Evolutionary conservation across 2,797 vertebrate genomes (phyloP).

Genomic region (Takifugu ocellatus): DNA sequence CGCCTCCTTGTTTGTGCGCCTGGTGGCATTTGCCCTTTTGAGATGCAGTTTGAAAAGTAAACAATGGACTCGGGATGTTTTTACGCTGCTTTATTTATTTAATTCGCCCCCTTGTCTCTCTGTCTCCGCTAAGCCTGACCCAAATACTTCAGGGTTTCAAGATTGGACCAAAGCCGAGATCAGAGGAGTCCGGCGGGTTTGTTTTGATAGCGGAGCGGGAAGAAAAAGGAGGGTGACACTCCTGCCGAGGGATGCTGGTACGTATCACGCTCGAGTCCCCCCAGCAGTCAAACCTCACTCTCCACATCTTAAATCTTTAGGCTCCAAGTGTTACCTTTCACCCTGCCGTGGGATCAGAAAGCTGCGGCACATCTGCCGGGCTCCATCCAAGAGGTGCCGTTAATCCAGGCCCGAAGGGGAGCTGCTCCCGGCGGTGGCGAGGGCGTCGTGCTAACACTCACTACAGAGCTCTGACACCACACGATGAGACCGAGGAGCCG

Average conservation of each 20-base stretch:
- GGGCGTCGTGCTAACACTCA: constrained; percentile 1
- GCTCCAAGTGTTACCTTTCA: constrained; percentile 44
- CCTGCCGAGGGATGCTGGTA: constrained; percentile 35
- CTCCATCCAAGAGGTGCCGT: constrained; percentile 19
- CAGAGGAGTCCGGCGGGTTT: constrained; percentile 50
- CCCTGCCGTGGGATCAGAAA: constrained; percentile 43
- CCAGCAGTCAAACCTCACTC: constrained; percentile 46
- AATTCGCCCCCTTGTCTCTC: constrained; percentile 52
- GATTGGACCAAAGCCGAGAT: constrained; percentile 65
- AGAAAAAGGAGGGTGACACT: constrained; percentile 25
- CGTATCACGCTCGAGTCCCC: constrained; percentile 31
- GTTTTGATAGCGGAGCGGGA: constrained; percentile 29
- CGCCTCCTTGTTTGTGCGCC: constrained; percentile 32
- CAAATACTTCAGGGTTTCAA: constrained; percentile 67
- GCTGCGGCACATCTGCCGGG: constrained; percentile 27
- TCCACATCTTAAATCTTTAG: constrained; percentile 44
- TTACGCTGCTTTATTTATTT: constrained; percentile 8
- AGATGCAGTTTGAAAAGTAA: constrained; percentile 36
- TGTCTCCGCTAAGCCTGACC: constrained; percentile 57
- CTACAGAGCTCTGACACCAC: constrained; percentile 58
- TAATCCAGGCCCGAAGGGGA: constrained; percentile 26
- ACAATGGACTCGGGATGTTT: constrained; percentile 15
- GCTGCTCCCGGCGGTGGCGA: constrained; percentile 31
- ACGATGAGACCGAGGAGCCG: constrained; percentile 53
- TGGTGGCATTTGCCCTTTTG: constrained; percentile 36